Conservation (phyloP, 2,888 invertebrate genomes). For the Dione juno region DNA sequence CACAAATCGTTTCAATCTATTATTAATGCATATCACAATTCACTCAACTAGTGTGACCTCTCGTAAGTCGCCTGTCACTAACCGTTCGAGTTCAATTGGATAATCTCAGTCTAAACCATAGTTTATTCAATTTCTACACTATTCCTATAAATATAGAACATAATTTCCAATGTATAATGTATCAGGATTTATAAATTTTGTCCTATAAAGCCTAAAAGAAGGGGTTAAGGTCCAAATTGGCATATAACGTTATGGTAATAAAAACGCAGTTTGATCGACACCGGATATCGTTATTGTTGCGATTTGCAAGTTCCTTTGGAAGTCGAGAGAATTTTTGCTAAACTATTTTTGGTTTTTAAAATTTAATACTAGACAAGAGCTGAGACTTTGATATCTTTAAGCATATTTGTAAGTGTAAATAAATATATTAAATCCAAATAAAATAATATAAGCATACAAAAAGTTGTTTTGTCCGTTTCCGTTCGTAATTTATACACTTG, state of each 20-base stretch:
- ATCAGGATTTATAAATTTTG: constrained; percentile 4
- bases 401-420: too few relatives aligned
- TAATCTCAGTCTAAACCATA: constrained; percentile 51
- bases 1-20: constrained; percentile 17
- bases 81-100: constrained; percentile 69
- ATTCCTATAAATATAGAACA: neutral
- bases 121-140: neutral
- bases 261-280: constrained; percentile 69
- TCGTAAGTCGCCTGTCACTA: constrained; percentile 56
- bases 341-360: too few relatives aligned
- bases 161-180: neutral
- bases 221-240: constrained; percentile 23
- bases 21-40: constrained; percentile 42
- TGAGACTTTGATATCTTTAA: too few relatives aligned
- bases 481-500: too few relatives aligned
- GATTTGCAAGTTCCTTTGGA: constrained; percentile 55
- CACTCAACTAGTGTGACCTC: constrained; percentile 57
- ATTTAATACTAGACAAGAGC: too few relatives aligned
- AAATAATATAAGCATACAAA: too few relatives aligned
- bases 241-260: neutral
- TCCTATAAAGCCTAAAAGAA: constrained; percentile 2
- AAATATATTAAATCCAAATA: too few relatives aligned
- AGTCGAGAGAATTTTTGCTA: constrained; percentile 42
- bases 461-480: too few relatives aligned
- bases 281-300: constrained; percentile 63